These are phyloP conservation scores for Clitarchus hookeri DNA, from an alignment of 2,888 invertebrate genomes.

Conservation along the genomic window DNA sequence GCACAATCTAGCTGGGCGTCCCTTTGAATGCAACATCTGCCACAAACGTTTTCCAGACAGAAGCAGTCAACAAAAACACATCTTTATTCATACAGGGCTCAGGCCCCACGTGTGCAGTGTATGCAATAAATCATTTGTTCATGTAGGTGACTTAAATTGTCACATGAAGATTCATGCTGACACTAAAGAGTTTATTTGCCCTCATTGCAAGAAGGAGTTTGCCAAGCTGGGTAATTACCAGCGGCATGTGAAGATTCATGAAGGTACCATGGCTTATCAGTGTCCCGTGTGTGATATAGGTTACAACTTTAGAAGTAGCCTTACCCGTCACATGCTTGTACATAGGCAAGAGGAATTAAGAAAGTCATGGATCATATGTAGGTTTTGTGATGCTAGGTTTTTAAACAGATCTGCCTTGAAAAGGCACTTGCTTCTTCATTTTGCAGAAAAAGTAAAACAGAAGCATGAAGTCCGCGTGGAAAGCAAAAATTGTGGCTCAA, in stretches of 20 bases:
- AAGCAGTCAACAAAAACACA: conserved; percentile 54
- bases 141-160: conserved; percentile 56
- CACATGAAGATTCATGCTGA: conserved; percentile 53
- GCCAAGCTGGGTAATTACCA: conserved; percentile 51
- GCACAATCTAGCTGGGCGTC: conserved; percentile 55
- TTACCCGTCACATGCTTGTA: conserved; percentile 37
- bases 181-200: conserved; percentile 48
- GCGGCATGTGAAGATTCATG: conserved; percentile 51
- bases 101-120: conserved; percentile 55
- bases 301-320: conserved; percentile 37
- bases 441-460: background rate
- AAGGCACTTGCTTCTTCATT: background rate
- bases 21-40: conserved; percentile 55
- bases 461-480: too few species aligned
- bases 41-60: conserved; percentile 55
- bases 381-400: conserved; percentile 15
- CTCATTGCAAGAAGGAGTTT: conserved; percentile 51
- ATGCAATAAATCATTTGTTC: conserved; percentile 61
- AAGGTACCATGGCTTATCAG: conserved; percentile 29
- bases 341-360: conserved; percentile 24
- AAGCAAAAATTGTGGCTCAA: background rate
- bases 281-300: conserved; percentile 35
- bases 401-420: background rate
- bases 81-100: conserved; percentile 54
- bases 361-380: background rate